phyloP scores from a whole-genome alignment of 2,113 vertebrate species.

The Helogale parvula region DNA sequence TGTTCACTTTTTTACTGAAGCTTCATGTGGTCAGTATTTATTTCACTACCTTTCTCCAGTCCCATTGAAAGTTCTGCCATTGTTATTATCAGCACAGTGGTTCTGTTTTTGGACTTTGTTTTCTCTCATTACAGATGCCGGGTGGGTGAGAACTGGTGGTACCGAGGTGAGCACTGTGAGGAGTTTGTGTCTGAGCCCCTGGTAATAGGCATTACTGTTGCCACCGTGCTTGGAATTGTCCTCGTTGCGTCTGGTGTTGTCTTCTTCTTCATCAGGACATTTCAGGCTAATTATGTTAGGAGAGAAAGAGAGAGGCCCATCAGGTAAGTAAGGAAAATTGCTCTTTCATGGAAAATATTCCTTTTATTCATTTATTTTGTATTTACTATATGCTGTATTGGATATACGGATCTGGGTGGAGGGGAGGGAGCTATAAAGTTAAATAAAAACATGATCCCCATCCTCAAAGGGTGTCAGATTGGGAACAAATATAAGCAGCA shows the following conservation, averaged over 20 bases:
- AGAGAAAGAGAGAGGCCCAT: slow-evolving; percentile 88
- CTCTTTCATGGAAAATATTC: background rate
- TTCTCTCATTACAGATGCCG: slow-evolving; percentile 87
- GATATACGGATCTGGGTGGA: background rate
- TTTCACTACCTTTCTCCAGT: background rate
- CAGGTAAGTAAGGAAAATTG: slow-evolving; percentile 85
- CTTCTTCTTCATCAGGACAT: slow-evolving; percentile 90
- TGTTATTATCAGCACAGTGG: background rate
- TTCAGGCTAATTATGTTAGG: slow-evolving; percentile 89
- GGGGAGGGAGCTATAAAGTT: background rate
- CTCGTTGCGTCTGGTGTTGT: slow-evolving; percentile 88
- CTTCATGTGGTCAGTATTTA: background rate
- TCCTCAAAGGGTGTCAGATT: background rate
- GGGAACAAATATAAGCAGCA: background rate
- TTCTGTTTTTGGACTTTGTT: background rate
- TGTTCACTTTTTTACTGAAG: background rate
- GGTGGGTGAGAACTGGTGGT: slow-evolving; percentile 97
- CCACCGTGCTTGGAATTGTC: slow-evolving; percentile 91
- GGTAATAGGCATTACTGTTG: slow-evolving; percentile 92
- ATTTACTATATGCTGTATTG: background rate
- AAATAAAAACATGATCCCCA: background rate
- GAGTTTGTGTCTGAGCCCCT: slow-evolving; percentile 95
- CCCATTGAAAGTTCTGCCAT: background rate
- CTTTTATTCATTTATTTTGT: background rate
- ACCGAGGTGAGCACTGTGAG: slow-evolving; percentile 95